These are phyloP conservation scores for Hanleya hanleyi DNA, from an alignment of 2,888 invertebrate genomes.

Conservation along the genomic window DNA sequence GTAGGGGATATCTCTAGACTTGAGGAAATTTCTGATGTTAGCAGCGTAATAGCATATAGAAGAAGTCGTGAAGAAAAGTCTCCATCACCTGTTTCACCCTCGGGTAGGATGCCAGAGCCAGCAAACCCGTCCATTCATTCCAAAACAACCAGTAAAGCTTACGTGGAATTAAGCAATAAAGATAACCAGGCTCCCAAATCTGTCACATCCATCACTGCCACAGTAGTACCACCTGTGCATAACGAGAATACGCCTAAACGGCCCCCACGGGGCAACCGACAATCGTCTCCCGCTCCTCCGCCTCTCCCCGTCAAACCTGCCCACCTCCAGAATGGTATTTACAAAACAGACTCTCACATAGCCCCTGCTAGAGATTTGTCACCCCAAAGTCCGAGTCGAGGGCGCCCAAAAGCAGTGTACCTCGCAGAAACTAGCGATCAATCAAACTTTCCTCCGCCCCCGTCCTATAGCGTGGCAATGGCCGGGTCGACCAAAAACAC, in stretches of 20 bases:
- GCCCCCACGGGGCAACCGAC: not conserved
- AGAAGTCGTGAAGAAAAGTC: not conserved
- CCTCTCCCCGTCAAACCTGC: not conserved
- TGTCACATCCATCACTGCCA: no score
- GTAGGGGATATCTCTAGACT: conserved; percentile 42
- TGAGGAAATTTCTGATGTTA: conserved; percentile 41
- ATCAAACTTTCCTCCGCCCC: not conserved
- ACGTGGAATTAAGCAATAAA: not conserved
- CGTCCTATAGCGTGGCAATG: not conserved
- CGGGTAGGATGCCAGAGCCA: not conserved
- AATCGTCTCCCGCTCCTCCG: not conserved
- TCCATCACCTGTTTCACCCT: not conserved
- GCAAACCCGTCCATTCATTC: not conserved
- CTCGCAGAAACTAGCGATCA: not conserved
- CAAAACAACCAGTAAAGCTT: not conserved
- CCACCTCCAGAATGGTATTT: not conserved
- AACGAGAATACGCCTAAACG: not conserved
- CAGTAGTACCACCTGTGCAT: no score
- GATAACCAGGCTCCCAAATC: not conserved
- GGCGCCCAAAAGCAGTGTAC: not conserved
- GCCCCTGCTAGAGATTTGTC: not conserved
- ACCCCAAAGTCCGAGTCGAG: not conserved
- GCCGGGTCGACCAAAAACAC: not conserved
- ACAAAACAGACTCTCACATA: not conserved
- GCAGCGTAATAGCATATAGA: not conserved